Percentiles rank a stretch among this genome's conserved stretches.
phyloP scores from a whole-genome alignment of 2,113 vertebrate species.

The Isichthys henryi region DNA sequence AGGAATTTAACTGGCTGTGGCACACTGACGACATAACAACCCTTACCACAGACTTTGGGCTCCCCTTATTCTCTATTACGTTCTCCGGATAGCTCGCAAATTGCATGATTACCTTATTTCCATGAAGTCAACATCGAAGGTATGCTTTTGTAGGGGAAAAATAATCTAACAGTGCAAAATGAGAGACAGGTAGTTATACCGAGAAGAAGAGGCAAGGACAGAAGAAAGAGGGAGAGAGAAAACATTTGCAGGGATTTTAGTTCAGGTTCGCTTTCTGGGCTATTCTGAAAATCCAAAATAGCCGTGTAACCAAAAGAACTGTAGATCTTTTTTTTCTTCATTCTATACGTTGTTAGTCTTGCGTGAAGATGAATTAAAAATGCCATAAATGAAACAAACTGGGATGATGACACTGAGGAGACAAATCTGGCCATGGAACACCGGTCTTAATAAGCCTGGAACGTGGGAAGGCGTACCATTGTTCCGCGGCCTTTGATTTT shows the following conservation, averaged over 20 bases:
- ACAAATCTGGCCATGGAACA: not conserved
- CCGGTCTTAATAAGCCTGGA: not conserved
- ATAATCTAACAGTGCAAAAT: constrained; percentile 29
- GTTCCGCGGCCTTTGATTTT: constrained; percentile 96
- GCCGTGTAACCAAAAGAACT: not conserved
- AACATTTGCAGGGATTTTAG: constrained; percentile 22
- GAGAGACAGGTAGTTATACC: constrained; percentile 17
- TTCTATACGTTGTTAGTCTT: not conserved
- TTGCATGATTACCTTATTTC: constrained; percentile 25
- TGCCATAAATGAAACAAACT: not conserved
- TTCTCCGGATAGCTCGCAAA: constrained; percentile 15
- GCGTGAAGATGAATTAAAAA: not conserved
- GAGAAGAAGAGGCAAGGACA: constrained; percentile 8
- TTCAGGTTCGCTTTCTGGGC: constrained; percentile 17
- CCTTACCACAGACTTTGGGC: constrained; percentile 2
- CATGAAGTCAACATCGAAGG: constrained; percentile 23
- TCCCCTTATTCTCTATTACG: constrained; percentile 17
- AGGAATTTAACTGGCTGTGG: not conserved
- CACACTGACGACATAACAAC: not conserved
- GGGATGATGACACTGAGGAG: not conserved
- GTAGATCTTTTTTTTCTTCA: not conserved
- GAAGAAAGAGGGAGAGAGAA: not conserved
- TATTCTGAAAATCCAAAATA: constrained; percentile 9
- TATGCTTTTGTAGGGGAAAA: constrained; percentile 24
- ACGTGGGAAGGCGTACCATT: constrained; percentile 66